Evolutionary conservation across 2,113 vertebrate species (phyloP).

Genomic region (Rhineura floridana): DNA sequence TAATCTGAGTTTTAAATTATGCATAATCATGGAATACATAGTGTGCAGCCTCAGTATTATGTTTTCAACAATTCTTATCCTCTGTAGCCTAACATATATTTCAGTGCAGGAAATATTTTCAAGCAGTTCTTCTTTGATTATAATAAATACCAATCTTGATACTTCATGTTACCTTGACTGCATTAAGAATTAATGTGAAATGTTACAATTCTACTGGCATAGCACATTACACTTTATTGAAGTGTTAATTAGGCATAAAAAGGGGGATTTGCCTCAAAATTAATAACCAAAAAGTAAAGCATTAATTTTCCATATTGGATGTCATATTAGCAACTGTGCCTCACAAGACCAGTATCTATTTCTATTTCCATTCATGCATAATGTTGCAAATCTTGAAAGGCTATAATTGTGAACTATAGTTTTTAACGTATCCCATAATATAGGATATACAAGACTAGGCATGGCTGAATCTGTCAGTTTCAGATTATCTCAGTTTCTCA

Average conservation of each 20-base stretch:
- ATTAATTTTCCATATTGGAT: not conserved
- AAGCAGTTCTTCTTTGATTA: not conserved
- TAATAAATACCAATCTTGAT: not conserved
- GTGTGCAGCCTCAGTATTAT: not conserved
- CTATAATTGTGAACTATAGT: not conserved
- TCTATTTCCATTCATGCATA: not conserved
- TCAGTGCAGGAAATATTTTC: not conserved
- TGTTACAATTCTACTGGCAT: not conserved
- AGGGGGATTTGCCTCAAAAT: not conserved
- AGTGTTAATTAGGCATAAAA: conserved; percentile 26
- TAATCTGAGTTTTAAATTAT: not conserved
- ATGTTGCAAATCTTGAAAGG: not conserved
- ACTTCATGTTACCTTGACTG: conserved; percentile 14
- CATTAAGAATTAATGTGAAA: conserved; percentile 33
- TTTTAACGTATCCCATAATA: not conserved
- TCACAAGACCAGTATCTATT: not conserved
- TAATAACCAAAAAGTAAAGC: conserved; percentile 15
- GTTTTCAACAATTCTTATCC: not conserved
- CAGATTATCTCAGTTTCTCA: too few relatives aligned
- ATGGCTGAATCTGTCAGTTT: too few relatives aligned
- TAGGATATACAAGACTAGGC: not conserved
- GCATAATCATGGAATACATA: not conserved
- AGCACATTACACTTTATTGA: not conserved
- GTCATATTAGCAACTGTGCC: not conserved
- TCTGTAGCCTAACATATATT: not conserved